Conservation (phyloP, 2,888 invertebrate species). For the Hedychridium roseum region DNA sequence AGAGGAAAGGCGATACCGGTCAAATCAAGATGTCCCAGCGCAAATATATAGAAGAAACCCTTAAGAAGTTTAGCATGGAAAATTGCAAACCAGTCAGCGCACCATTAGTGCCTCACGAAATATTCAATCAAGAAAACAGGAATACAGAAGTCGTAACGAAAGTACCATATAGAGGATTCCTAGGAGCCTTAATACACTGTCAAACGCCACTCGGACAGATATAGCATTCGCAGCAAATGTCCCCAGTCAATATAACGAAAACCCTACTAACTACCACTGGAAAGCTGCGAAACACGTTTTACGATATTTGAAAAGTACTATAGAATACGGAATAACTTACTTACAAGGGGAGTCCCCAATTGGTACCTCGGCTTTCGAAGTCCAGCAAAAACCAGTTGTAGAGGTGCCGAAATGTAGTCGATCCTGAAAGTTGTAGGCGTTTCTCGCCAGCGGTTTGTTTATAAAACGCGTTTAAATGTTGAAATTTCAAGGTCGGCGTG, state of each 20-base stretch:
- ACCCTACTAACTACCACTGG: constrained; percentile 14
- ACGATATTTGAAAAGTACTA: constrained; percentile 11
- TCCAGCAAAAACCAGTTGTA: no score
- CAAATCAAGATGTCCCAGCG: constrained; percentile 9
- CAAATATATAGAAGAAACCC: constrained; percentile 8
- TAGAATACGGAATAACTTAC: constrained; percentile 1
- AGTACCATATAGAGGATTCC: constrained; percentile 17
- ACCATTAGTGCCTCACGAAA: constrained; percentile 8
- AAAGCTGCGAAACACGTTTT: constrained; percentile 18
- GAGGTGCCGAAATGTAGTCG: no score
- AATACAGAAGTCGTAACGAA: no score
- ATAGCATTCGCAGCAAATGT: constrained; percentile 13
- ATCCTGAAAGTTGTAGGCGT: no score
- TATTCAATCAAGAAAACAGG: constrained; percentile 3
- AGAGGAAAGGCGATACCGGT: constrained; percentile 12
- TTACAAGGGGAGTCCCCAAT: no score
- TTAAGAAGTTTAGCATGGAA: constrained; percentile 10
- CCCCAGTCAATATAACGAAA: constrained; percentile 7
- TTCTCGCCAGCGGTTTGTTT: no score
- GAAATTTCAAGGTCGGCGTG: no score
- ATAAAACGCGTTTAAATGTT: no score
- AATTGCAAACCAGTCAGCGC: constrained; percentile 9
- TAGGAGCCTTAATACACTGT: constrained; percentile 18
- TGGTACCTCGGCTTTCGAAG: no score
- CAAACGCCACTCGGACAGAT: constrained; percentile 17